Evolutionary conservation across 2,797 vertebrate species (phyloP).

Genomic region (Rhinophrynus dorsalis): DNA sequence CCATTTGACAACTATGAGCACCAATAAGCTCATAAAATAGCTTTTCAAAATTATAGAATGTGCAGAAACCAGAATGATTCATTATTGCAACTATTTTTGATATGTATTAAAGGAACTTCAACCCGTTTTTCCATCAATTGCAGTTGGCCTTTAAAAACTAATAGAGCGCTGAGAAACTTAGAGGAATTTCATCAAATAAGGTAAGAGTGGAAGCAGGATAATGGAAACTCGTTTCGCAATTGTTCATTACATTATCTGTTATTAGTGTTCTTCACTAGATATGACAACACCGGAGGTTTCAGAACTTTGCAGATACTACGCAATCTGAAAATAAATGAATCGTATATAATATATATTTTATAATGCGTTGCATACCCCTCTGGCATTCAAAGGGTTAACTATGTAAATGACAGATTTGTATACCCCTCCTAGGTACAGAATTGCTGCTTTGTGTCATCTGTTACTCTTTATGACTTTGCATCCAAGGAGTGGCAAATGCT

Average conservation of each 20-base stretch:
- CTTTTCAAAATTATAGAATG: slow-evolving; percentile 5
- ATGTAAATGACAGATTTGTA: too few species aligned
- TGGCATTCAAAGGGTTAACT: too few species aligned
- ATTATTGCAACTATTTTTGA: slow-evolving; percentile 7
- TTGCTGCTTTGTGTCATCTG: too few species aligned
- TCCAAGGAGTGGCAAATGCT: too few species aligned
- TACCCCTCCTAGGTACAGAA: too few species aligned
- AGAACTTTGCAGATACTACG: too few species aligned
- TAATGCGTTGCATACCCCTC: too few species aligned
- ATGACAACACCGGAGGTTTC: too few species aligned
- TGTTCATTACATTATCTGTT: background rate
- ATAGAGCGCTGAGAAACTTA: slow-evolving; percentile 15
- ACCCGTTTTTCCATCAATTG: slow-evolving; percentile 28
- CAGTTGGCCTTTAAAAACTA: slow-evolving; percentile 41
- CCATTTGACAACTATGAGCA: slow-evolving; percentile 19
- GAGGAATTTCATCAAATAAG: slow-evolving; percentile 28
- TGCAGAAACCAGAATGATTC: background rate
- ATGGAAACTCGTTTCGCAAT: background rate
- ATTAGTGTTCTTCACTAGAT: too few species aligned
- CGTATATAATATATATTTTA: too few species aligned
- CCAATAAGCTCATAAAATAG: slow-evolving; percentile 24
- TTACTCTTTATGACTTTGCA: too few species aligned
- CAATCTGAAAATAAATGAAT: too few species aligned
- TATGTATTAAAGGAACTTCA: background rate
- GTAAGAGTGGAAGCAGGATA: slow-evolving; percentile 22